Evolutionary conservation across 1,140 invertebrate genomes (phyloP).

Genomic region (Drosophila parvula): DNA sequence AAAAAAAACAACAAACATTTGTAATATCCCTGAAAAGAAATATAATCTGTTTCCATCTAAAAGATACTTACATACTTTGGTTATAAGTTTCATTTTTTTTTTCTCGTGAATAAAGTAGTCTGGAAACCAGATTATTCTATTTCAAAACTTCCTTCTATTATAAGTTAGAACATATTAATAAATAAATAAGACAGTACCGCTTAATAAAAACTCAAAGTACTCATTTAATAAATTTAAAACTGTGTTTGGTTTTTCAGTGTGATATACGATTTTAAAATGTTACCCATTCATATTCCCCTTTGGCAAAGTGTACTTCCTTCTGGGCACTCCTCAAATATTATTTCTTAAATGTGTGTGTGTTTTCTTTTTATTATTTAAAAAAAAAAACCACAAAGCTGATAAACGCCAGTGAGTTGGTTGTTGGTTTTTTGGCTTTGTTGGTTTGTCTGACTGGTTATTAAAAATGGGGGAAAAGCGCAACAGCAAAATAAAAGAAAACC

Average conservation of each 20-base stretch:
- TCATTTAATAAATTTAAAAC: no score
- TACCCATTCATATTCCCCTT: not conserved
- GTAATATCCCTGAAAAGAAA: no score
- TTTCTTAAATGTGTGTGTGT: conserved; percentile 44
- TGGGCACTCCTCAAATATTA: conserved; percentile 39
- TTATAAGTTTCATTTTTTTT: no score
- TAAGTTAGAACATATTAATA: not conserved
- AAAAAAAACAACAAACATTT: not conserved
- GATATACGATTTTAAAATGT: not conserved
- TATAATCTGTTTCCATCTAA: no score
- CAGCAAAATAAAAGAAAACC: conserved; percentile 31
- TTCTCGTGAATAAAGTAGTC: no score
- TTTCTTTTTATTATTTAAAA: conserved; percentile 40
- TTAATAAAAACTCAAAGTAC: no score
- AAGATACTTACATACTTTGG: no score
- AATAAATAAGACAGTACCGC: no score
- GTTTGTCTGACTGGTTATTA: conserved; percentile 74
- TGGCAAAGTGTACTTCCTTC: conserved; percentile 20
- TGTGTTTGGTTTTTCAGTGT: not conserved
- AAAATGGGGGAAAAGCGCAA: conserved; percentile 57
- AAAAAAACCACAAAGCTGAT: conserved; percentile 46
- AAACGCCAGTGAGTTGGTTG: conserved; percentile 53
- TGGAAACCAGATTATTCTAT: no score
- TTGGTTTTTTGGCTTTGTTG: conserved; percentile 56
- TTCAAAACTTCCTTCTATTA: no score